A percentile compares a stretch with the other conserved stretches of the same genome.
phyloP scores from a whole-genome alignment of 2,797 vertebrate genomes.

The Dicrostonyx torquatus region DNA sequence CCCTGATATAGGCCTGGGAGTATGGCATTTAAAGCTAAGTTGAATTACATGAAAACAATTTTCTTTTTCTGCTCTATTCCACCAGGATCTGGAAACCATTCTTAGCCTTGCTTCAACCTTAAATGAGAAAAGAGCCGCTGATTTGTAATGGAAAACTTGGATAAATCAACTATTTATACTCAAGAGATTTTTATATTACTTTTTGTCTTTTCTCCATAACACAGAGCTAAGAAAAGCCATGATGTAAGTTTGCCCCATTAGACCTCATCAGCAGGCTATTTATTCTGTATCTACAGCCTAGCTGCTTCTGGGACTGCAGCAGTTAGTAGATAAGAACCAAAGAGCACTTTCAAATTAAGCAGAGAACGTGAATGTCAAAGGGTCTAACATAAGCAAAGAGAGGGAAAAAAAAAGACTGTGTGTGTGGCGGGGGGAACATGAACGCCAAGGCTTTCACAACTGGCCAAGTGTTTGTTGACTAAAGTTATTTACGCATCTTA shows the following conservation, averaged over 20 bases:
- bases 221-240: constrained; percentile 77
- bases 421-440: background rate
- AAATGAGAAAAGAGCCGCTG: constrained; percentile 79
- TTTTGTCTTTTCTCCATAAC: constrained; percentile 75
- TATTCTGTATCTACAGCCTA: constrained; percentile 57
- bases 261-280: constrained; percentile 63
- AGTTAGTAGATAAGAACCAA: constrained; percentile 41
- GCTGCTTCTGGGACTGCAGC: constrained; percentile 36
- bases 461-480: background rate
- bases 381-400: background rate
- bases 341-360: background rate
- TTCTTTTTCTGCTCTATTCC: constrained; percentile 73
- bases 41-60: constrained; percentile 71
- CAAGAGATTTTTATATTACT: constrained; percentile 78
- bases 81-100: constrained; percentile 76
- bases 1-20: constrained; percentile 28
- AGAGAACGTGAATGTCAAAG: background rate
- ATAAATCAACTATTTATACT: constrained; percentile 81
- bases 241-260: constrained; percentile 70
- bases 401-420: background rate
- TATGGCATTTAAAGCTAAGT: constrained; percentile 57
- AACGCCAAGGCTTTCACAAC: background rate
- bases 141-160: constrained; percentile 81
- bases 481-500: constrained; percentile 39
- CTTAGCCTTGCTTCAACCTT: constrained; percentile 67